Evolutionary conservation across 2,888 invertebrate genomes (phyloP).

Genomic region (Crossocerus cetratus): DNA sequence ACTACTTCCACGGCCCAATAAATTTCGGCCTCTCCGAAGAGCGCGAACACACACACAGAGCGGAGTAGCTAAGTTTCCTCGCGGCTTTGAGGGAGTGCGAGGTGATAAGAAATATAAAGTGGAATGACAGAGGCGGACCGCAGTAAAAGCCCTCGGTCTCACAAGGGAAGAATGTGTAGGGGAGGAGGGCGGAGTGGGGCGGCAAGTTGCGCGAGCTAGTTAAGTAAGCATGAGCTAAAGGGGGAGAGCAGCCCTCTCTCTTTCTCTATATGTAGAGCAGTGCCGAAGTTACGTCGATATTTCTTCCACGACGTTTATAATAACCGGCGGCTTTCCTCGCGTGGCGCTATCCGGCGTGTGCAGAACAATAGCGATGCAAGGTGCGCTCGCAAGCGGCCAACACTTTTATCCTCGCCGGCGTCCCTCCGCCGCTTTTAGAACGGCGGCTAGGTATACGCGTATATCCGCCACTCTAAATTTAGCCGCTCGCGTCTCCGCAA

Average conservation of each 20-base stretch:
- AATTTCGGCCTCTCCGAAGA: constrained; percentile 10
- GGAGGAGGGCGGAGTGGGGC: not conserved
- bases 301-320: constrained; percentile 44
- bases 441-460: no score
- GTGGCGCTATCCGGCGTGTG: constrained; percentile 1
- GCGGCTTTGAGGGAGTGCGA: not conserved
- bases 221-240: constrained; percentile 27
- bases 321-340: constrained; percentile 46
- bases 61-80: not conserved
- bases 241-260: constrained; percentile 4
- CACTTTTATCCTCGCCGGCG: constrained; percentile 38
- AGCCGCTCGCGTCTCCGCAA: no score
- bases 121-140: constrained; percentile 17
- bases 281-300: constrained; percentile 46
- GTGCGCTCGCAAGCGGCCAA: constrained; percentile 33
- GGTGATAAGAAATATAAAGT: constrained; percentile 25
- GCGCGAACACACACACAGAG: no score
- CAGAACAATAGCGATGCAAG: constrained; percentile 40
- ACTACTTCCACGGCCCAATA: constrained; percentile 22
- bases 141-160: not conserved
- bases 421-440: no score
- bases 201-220: constrained; percentile 5
- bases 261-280: not conserved
- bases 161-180: not conserved
- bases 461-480: no score